These are phyloP conservation scores for Coregonus sp. DNA, from an alignment of 2,797 vertebrate genomes.

Conservation along the genomic window DNA sequence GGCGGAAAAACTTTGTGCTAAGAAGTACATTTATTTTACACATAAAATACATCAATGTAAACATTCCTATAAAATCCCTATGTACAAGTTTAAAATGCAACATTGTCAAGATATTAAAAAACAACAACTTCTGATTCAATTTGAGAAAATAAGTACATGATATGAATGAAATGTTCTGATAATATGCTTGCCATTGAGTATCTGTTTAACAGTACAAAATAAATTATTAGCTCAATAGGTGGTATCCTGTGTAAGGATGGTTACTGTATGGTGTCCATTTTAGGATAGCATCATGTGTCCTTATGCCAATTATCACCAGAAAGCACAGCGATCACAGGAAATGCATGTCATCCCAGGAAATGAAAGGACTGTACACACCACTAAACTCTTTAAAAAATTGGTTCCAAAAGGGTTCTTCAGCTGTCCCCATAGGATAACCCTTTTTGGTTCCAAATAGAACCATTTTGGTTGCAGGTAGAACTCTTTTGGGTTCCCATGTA, in stretches of 20 bases:
- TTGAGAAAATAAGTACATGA: constrained; percentile 10
- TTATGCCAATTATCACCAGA: background rate
- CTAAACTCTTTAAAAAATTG: too few relatives aligned
- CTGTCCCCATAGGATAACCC: too few relatives aligned
- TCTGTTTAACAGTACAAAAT: constrained; percentile 1
- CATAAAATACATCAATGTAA: constrained; percentile 41
- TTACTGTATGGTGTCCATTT: background rate
- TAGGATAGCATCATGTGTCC: background rate
- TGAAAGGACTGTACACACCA: background rate
- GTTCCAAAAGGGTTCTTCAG: too few relatives aligned
- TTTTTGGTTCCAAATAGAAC: too few relatives aligned
- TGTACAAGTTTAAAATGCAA: constrained; percentile 10
- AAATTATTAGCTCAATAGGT: background rate
- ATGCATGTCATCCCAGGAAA: background rate
- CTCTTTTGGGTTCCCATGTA: too few relatives aligned
- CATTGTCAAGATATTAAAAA: constrained; percentile 10
- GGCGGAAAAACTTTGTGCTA: background rate
- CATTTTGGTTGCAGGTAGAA: too few relatives aligned
- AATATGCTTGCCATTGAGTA: background rate
- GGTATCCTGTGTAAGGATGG: background rate
- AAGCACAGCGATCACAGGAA: constrained; percentile 1
- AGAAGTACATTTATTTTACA: constrained; percentile 24
- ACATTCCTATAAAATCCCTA: constrained; percentile 38
- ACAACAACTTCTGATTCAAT: background rate
- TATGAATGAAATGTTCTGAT: constrained; percentile 7